Evolutionary conservation across 2,113 vertebrate genomes (phyloP).

Genomic region (Malaclemys terrapin): DNA sequence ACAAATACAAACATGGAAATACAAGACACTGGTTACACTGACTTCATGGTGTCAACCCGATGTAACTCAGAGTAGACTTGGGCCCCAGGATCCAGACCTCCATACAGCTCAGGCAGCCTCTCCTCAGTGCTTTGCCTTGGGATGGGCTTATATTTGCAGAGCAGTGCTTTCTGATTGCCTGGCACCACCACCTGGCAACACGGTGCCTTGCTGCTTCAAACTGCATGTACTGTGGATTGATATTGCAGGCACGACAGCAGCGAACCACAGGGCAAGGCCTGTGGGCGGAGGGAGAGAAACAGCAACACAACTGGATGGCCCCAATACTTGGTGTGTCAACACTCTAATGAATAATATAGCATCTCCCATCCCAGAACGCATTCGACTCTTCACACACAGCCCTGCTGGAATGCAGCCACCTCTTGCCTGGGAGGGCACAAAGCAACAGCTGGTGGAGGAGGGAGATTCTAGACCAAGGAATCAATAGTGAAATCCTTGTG

Average conservation of each 20-base stretch:
- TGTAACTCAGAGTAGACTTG: background rate
- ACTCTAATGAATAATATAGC: background rate
- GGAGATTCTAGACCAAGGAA: background rate
- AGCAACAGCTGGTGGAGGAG: background rate
- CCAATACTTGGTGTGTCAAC: background rate
- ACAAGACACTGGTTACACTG: background rate
- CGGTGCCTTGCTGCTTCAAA: background rate
- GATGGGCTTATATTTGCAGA: rapidly evolving
- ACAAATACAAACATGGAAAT: background rate
- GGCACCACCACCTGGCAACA: background rate
- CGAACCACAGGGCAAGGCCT: background rate
- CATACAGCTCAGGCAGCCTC: background rate
- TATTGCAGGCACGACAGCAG: background rate
- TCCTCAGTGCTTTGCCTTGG: background rate
- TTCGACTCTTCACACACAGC: background rate
- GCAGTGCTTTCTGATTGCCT: background rate
- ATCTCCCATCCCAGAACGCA: background rate
- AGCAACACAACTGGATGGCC: background rate
- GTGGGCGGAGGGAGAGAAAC: background rate
- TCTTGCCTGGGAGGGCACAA: background rate
- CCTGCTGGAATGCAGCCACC: background rate
- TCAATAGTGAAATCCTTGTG: background rate
- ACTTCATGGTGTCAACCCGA: background rate
- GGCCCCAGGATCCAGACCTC: background rate
- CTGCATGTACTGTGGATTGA: background rate